A percentile compares a stretch with the other conserved stretches of the same genome.
These are phyloP conservation scores for Saccostrea echinata DNA, from an alignment of 1,140 invertebrate genomes.

Conservation along the genomic window DNA sequence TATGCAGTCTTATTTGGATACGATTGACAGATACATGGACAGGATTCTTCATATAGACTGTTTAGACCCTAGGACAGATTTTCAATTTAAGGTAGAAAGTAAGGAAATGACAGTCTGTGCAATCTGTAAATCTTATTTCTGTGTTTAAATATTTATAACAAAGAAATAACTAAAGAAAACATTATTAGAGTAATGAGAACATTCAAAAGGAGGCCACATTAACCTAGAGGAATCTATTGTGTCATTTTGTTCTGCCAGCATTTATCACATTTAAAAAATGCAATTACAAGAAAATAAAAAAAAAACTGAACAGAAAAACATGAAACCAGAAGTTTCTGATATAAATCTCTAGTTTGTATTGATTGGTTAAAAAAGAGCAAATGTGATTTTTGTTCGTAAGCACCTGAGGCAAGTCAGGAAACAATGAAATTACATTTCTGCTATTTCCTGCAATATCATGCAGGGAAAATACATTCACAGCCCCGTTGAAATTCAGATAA, in stretches of 20 bases:
- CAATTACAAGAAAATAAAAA: no score
- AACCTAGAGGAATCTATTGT: background rate
- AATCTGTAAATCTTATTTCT: background rate
- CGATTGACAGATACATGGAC: background rate
- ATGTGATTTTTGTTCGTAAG: background rate
- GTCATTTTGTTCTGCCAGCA: background rate
- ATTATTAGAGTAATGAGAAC: background rate
- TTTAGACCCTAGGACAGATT: background rate
- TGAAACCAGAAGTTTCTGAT: background rate
- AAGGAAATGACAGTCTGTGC: background rate
- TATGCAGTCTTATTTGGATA: background rate
- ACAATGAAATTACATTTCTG: background rate
- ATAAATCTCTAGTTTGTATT: background rate
- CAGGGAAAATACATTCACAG: no score
- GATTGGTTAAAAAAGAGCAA: background rate
- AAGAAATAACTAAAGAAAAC: background rate
- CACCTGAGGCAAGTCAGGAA: conserved; percentile 16
- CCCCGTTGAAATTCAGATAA: background rate
- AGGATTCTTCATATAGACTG: background rate
- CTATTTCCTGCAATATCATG: background rate
- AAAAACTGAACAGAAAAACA: background rate
- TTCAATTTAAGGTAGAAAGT: background rate
- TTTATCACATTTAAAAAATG: background rate
- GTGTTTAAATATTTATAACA: conserved; percentile 24
- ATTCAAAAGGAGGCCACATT: background rate